Base-by-base conservation (phyloP, 1,140 invertebrate genomes). In the Heliconius himera region DNA sequence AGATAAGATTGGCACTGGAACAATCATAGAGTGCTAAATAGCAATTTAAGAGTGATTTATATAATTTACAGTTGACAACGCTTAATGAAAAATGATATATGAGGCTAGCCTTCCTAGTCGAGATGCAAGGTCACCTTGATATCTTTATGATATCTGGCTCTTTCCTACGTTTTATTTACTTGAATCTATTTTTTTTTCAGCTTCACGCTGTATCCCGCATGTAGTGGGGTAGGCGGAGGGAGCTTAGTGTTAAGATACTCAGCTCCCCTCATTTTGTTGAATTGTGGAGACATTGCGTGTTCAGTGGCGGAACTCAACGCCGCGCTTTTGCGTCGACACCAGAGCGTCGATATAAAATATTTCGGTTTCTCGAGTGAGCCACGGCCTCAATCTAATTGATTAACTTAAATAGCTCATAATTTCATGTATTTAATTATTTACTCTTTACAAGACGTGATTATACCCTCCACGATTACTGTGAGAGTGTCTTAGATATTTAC, bases 61-160 rank as follows among this genome's bases (percentile, higher is more conserved):
- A 54, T 81, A 81, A 82, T 82, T 83, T 85, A 77, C 60, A 73
- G 72, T 85, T 82, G 82, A 83, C 84, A 83, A 54, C 66, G 73
- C 22, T 81, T 77, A 85, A 85, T 85, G 82, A 85, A 83, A 83
- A 49, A 74, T 78, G 79, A 83, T 81, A 85, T 71, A 77, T 66
- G 76, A 79, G 81, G 73, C 70, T 79, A 76, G 75, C 79, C 80
- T 85, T 85, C 84, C 84, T 85, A 72, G 74, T 83, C 79, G 78
- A 77, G 76, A 81, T 82, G 79, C 80, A 83, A 85, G 82, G 84
- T 80, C 84, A 79, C 80, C 76, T 78, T 82, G 78, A 81, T 74
- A 83, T 73, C 77, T 76, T 76, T 41, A 76, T 46, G 16, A 66
- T 29, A 66, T 29, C 9, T 29, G 2, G 22, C 1, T 29, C 22